A percentile compares a stretch with the other conserved stretches of the same genome.
phyloP scores from a whole-genome alignment of 2,797 vertebrate genomes.

The Falco novaeseelandiae region DNA sequence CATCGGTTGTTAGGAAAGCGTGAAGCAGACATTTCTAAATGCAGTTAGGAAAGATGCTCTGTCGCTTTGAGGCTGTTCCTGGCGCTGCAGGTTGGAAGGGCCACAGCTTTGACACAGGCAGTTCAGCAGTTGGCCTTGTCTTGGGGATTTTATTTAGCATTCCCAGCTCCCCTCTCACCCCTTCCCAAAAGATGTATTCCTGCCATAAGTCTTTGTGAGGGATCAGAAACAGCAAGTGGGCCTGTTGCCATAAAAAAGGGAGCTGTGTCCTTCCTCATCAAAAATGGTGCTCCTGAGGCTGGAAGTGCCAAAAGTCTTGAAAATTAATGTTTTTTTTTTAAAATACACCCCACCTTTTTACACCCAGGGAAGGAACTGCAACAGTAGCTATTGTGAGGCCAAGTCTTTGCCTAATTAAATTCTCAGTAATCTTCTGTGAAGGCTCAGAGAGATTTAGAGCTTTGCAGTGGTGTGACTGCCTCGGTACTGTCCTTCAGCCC shows the following conservation, averaged over 20 bases:
- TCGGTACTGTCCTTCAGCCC: background rate
- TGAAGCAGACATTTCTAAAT: background rate
- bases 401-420: conserved; percentile 19
- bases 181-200: background rate
- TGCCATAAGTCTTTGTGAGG: background rate
- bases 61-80: background rate
- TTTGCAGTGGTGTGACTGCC: background rate
- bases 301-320: background rate
- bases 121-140: background rate
- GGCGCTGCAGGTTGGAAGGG: background rate
- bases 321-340: background rate
- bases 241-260: background rate
- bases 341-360: background rate
- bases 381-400: background rate
- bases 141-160: background rate
- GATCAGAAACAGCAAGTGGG: background rate
- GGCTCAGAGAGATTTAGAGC: conserved; percentile 13
- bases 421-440: background rate
- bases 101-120: background rate
- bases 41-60: background rate
- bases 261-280: background rate
- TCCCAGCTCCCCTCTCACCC: background rate
- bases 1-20: background rate
- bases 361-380: background rate
- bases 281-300: background rate